Percentiles rank a stretch among this genome's conserved stretches.
Conservation (phyloP, 2,797 vertebrate genomes). For the Diplodus puntazzo region DNA sequence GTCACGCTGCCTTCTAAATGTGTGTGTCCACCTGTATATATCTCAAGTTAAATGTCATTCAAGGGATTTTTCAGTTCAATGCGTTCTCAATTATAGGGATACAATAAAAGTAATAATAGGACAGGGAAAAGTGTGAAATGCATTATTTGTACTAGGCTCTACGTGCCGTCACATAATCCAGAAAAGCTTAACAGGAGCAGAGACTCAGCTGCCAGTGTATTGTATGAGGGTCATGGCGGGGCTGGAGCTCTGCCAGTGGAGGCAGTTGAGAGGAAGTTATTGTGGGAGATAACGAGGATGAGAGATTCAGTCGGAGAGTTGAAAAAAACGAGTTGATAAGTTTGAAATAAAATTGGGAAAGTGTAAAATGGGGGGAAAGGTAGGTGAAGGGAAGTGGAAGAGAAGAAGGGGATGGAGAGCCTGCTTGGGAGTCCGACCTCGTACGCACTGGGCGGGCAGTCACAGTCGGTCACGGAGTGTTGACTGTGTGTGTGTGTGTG, state of each 20-base stretch:
- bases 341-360: constrained; percentile 44
- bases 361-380: constrained; percentile 9
- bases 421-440: constrained; percentile 65
- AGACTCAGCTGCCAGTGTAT: constrained; percentile 5
- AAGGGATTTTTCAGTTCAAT: constrained; percentile 8
- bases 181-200: background rate
- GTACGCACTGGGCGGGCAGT: constrained; percentile 31
- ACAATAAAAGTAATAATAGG: constrained; percentile 6
- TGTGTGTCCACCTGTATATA: background rate
- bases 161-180: background rate
- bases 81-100: background rate
- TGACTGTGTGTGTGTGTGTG: constrained; percentile 4
- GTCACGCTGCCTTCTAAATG: background rate
- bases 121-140: background rate
- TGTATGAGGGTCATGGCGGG: constrained; percentile 6
- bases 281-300: constrained; percentile 20
- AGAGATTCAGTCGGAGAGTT: constrained; percentile 9
- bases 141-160: background rate
- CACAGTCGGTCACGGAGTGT: constrained; percentile 40
- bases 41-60: constrained; percentile 4
- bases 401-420: constrained; percentile 15
- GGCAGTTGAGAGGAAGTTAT: constrained; percentile 13
- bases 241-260: constrained; percentile 3
- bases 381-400: constrained; percentile 35
- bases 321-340: constrained; percentile 21